These are phyloP conservation scores for Poecile atricapillus DNA, from an alignment of 2,113 vertebrate species.

Conservation along the genomic window DNA sequence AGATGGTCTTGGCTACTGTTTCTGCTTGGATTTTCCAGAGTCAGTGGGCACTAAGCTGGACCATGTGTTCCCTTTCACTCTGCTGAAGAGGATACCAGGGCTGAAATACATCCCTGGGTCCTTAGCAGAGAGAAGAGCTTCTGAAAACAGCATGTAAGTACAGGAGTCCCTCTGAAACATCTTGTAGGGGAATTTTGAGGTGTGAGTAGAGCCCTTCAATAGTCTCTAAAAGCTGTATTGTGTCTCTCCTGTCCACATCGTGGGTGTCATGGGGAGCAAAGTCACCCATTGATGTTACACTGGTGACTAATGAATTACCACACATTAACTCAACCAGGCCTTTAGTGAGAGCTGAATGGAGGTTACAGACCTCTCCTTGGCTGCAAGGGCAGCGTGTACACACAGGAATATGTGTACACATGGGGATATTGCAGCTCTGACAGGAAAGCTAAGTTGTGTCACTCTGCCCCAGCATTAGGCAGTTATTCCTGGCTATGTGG, in stretches of 20 bases:
- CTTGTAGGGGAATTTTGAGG: neutral
- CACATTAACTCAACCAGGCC: neutral
- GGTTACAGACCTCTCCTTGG: neutral
- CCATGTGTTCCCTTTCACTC: slow-evolving; percentile 71
- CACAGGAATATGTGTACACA: neutral
- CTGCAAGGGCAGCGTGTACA: neutral
- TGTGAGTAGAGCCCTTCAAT: neutral
- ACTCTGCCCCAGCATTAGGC: neutral
- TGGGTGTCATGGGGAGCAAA: neutral
- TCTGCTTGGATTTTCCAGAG: slow-evolving; percentile 74
- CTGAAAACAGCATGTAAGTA: slow-evolving; percentile 70
- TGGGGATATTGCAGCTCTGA: neutral
- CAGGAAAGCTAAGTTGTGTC: neutral
- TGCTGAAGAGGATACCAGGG: slow-evolving; percentile 69
- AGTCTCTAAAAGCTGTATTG: fast-evolving
- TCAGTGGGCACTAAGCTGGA: slow-evolving; percentile 68
- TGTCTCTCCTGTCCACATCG: neutral
- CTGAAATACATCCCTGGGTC: slow-evolving; percentile 78
- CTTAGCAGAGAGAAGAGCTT: slow-evolving; percentile 71
- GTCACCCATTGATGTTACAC: neutral
- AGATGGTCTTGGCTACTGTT: slow-evolving; percentile 80
- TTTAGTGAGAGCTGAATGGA: neutral
- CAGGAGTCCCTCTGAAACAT: neutral
- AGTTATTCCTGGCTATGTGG: neutral
- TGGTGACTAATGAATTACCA: neutral